These are phyloP conservation scores for Harpalus rufipes DNA, from an alignment of 2,888 invertebrate genomes.

Conservation along the genomic window DNA sequence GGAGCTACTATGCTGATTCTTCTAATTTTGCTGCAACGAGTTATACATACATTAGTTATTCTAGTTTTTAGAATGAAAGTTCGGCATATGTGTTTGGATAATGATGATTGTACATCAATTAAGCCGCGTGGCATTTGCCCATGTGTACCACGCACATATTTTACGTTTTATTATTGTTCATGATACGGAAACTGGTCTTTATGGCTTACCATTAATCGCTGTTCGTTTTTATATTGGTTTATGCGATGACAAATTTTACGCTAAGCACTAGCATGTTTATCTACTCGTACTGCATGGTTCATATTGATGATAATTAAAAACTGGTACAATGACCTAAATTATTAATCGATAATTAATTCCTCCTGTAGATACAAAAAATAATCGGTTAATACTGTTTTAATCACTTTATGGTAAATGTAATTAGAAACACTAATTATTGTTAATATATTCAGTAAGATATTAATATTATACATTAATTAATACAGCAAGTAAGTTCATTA, in stretches of 20 bases:
- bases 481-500: background rate
- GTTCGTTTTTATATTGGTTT: constrained; percentile 43
- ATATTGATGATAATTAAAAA: constrained; percentile 25
- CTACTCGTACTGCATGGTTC: constrained; percentile 1
- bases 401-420: constrained; percentile 5
- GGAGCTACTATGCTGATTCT: too few relatives aligned
- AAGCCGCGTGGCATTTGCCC: constrained; percentile 32
- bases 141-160: constrained; percentile 29
- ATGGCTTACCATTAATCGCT: constrained; percentile 41
- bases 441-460: background rate
- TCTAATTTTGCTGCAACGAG: too few relatives aligned
- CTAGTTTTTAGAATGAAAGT: background rate
- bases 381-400: constrained; percentile 19
- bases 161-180: constrained; percentile 51
- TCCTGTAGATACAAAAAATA: background rate
- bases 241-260: constrained; percentile 23
- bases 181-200: constrained; percentile 42
- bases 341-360: constrained; percentile 46
- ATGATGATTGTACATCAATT: constrained; percentile 51
- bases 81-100: constrained; percentile 7
- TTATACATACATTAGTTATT: too few relatives aligned
- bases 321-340: constrained; percentile 27
- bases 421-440: background rate
- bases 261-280: constrained; percentile 23
- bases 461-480: background rate